Conservation (phyloP, 2,888 invertebrate genomes). For the Barypeithes pellucidus region DNA sequence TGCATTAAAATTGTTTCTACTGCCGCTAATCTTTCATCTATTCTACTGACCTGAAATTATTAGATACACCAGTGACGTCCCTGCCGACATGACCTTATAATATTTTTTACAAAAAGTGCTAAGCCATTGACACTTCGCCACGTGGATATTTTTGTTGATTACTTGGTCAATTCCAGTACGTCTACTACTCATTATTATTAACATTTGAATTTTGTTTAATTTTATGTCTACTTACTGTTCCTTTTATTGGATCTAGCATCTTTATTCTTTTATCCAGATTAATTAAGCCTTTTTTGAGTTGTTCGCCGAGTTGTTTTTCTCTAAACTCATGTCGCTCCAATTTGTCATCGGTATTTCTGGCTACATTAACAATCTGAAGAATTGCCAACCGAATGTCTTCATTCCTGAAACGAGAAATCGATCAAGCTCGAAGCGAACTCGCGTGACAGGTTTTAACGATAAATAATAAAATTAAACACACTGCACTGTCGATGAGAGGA, state of each 20-base stretch:
- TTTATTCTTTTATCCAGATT: constrained; percentile 83
- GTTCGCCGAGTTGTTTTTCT: constrained; percentile 85
- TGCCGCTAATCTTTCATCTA: constrained; percentile 84
- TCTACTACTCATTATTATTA: no score
- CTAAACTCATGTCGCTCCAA: constrained; percentile 88
- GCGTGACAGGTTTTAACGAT: no score
- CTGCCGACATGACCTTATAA: no score
- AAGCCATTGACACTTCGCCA: no score
- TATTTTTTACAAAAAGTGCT: no score
- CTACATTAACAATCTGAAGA: constrained; percentile 85
- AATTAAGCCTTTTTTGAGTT: constrained; percentile 82
- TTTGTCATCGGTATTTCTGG: constrained; percentile 86
- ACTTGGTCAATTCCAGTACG: no score
- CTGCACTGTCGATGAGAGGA: no score
- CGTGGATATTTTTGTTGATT: no score
- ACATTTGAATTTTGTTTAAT: no score
- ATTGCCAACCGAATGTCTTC: constrained; percentile 86
- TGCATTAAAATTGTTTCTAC: constrained; percentile 84
- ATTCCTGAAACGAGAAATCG: constrained; percentile 70
- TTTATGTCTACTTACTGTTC: constrained; percentile 77
- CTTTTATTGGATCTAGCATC: constrained; percentile 80
- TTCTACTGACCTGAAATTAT: constrained; percentile 71
- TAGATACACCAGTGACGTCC: no score
- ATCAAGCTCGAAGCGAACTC: no score
- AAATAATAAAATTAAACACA: no score